phyloP scores from a whole-genome alignment of 2,113 vertebrate genomes.

The Grammomys dolichurus region DNA sequence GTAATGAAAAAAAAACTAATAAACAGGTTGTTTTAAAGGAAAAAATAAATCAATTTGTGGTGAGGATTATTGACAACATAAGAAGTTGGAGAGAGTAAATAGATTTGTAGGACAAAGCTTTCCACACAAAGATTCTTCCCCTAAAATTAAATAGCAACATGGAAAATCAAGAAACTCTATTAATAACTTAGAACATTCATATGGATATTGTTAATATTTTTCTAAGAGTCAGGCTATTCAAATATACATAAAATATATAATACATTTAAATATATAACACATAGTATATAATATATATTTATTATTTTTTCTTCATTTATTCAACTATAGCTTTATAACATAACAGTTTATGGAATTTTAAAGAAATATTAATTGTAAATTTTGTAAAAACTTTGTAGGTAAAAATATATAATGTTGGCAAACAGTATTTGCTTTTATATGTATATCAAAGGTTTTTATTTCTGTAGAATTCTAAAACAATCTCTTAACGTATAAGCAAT shows the following conservation, averaged over 20 bases:
- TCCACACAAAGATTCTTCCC: neutral
- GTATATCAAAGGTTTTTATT: constrained; percentile 9
- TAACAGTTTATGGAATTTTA: neutral
- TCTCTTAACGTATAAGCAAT: neutral
- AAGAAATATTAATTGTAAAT: neutral
- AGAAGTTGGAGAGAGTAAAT: neutral
- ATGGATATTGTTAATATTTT: neutral
- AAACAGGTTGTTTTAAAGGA: neutral
- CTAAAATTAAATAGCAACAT: neutral
- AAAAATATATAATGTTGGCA: neutral
- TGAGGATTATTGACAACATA: neutral
- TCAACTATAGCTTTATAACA: neutral
- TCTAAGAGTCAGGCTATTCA: constrained; percentile 12
- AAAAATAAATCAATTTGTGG: neutral
- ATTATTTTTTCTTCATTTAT: neutral
- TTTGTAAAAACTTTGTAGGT: neutral
- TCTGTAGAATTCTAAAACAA: constrained; percentile 26
- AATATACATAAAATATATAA: neutral
- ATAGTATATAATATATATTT: neutral
- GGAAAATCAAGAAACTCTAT: neutral
- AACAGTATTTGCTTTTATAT: neutral
- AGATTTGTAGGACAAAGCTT: neutral
- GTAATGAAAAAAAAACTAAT: neutral
- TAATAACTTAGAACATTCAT: neutral
- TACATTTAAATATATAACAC: neutral